These are phyloP conservation scores for Mesitornis unicolor DNA, from an alignment of 2,113 vertebrate species.

Conservation along the genomic window DNA sequence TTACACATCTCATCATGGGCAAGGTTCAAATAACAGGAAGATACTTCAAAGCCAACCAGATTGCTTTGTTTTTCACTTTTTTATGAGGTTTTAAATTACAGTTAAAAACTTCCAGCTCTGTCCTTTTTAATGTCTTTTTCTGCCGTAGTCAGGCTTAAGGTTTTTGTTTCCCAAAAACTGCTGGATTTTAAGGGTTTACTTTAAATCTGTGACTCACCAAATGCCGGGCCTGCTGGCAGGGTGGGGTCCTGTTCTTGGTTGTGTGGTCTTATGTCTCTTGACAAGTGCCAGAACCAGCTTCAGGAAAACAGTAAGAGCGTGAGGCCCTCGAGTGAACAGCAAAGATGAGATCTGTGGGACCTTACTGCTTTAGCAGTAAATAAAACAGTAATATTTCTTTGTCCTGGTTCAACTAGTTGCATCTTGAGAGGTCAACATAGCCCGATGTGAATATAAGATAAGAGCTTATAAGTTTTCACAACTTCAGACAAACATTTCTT, in stretches of 20 bases:
- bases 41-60: neutral
- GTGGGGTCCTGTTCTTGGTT: neutral
- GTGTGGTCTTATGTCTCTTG: neutral
- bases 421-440: neutral
- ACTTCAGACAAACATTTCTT: neutral
- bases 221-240: neutral
- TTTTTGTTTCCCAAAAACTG: neutral
- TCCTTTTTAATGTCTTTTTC: neutral
- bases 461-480: neutral
- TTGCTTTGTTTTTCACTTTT: conserved; percentile 5
- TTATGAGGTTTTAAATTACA: conserved; percentile 1
- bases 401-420: neutral
- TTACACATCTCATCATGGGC: neutral
- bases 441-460: neutral
- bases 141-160: neutral
- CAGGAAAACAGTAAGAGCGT: neutral
- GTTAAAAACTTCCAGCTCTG: neutral
- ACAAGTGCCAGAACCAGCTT: neutral
- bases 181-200: neutral
- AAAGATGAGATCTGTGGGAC: neutral
- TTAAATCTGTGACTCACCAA: neutral
- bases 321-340: neutral
- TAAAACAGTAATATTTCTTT: neutral
- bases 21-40: neutral
- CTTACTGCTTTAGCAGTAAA: neutral